Evolutionary conservation across 2,888 invertebrate genomes (phyloP), one percentile per base, ranked within the genome.

Genomic region (Catocala sponsa): DNA sequence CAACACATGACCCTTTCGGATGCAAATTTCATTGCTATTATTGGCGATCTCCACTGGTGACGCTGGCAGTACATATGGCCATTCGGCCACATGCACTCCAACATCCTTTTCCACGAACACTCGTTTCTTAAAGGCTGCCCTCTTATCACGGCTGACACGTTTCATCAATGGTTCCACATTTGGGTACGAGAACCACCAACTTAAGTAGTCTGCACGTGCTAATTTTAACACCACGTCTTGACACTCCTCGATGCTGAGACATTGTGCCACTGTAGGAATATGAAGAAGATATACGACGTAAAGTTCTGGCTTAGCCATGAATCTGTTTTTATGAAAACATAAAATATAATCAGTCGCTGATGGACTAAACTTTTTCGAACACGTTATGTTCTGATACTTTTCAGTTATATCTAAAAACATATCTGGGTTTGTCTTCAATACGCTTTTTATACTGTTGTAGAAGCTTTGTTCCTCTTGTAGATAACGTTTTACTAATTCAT

Each of bases 81-180:
- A 87, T 32, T 82, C 65, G 6, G 69, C 60, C 0, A 85, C 67
- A 9, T 60, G 63, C 0, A 72, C 63, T 0, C 82, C 86, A 0
- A 87, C n/a, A 35, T 68, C 59, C 63, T 87, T 88, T 2, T 83
- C 80, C 15, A 86, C 78, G 56, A 89, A 89, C 25, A 89, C 64
- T 56, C 65, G 69, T 67, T 88, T 87, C 57, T 85, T 87, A 12
- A 89, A 79, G 0, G 63, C 55, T 0, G 72, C 56, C 66, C 86
- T 77, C 32, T 87, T 84, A 4, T 81, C 65, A 0, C 59, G 58
- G 2, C 65, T 74, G 2, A 89, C 42, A 12, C 81, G 72, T 63
- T 86, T 87, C n/a, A 89, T 68, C 2, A 89, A 69, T 1, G 86
- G 86, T 63, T 89, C 88, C 0, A 87, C 82, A 6, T 60, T 70